Evolutionary conservation across 2,797 vertebrate genomes (phyloP).

Genomic region (Rhadinocentrus ornatus): DNA sequence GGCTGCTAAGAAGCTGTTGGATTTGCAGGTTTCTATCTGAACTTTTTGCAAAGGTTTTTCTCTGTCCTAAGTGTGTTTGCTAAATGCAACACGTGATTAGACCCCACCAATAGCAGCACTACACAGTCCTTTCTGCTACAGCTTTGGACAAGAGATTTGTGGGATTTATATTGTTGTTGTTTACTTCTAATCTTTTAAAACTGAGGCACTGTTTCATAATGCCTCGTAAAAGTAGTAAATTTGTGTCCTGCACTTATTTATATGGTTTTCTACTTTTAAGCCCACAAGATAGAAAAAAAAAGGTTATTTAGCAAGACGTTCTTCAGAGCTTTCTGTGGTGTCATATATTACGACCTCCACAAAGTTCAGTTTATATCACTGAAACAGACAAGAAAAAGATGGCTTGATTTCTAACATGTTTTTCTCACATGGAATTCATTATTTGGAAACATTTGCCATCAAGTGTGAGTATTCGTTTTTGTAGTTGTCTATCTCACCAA

Average conservation of each 20-base stretch:
- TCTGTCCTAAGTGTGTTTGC: constrained; percentile 55
- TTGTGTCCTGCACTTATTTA: constrained; percentile 50
- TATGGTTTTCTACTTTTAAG: constrained; percentile 45
- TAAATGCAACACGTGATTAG: constrained; percentile 63
- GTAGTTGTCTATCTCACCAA: background rate
- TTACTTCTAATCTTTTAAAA: constrained; percentile 72
- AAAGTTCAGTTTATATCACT: background rate
- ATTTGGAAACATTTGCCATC: constrained; percentile 4
- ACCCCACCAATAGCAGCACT: constrained; percentile 57
- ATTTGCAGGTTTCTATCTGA: constrained; percentile 71
- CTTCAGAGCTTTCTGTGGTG: constrained; percentile 10
- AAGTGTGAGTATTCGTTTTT: background rate
- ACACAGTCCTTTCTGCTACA: constrained; percentile 54
- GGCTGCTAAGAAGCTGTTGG: constrained; percentile 65
- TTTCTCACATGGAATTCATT: background rate
- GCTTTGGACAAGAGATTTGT: constrained; percentile 67
- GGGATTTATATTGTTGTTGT: constrained; percentile 73
- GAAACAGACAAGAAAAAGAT: background rate
- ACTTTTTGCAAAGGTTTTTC: constrained; percentile 58
- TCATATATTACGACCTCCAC: background rate
- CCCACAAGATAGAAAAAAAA: background rate
- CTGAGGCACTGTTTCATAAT: constrained; percentile 68
- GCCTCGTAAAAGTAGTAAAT: constrained; percentile 67
- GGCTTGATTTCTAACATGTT: background rate
- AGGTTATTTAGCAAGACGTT: constrained; percentile 37